Evolutionary conservation across 2,888 invertebrate species (phyloP).

Genomic region (Gnatocerus cornutus): DNA sequence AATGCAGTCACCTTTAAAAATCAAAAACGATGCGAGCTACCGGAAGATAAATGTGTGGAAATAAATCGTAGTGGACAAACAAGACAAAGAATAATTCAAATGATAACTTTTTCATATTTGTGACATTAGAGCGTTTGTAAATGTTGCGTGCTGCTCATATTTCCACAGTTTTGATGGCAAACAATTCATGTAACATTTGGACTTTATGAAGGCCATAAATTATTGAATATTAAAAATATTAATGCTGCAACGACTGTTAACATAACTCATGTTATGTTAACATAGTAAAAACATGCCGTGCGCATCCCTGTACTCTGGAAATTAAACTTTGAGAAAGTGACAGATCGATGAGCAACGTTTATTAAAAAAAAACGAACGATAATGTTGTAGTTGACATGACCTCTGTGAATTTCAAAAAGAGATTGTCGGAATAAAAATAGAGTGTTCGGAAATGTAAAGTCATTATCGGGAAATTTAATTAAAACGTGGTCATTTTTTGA

Average conservation of each 20-base stretch:
- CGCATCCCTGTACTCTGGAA: neutral
- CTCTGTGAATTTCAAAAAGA: no score
- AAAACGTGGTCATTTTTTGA: no score
- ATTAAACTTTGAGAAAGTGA: no score
- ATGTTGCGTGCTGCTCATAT: constrained; percentile 12
- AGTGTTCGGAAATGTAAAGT: no score
- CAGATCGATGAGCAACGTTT: no score
- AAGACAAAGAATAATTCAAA: constrained; percentile 1
- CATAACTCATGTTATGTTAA: constrained; percentile 18
- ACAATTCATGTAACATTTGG: constrained; percentile 36
- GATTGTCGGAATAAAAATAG: no score
- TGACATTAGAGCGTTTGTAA: constrained; percentile 1
- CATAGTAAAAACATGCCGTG: constrained; percentile 13
- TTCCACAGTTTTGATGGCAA: constrained; percentile 27
- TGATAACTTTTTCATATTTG: constrained; percentile 6
- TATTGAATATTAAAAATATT: constrained; percentile 34
- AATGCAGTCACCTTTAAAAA: no score
- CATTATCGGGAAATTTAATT: no score
- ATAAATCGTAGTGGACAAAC: neutral
- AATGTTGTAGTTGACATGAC: no score
- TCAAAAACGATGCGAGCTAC: neutral
- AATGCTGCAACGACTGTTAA: constrained; percentile 9
- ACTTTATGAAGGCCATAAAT: constrained; percentile 35
- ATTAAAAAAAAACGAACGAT: no score
- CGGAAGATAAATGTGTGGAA: neutral